Base-by-base conservation (phyloP, 2,113 vertebrate species). In the Hoplias malabaricus region DNA sequence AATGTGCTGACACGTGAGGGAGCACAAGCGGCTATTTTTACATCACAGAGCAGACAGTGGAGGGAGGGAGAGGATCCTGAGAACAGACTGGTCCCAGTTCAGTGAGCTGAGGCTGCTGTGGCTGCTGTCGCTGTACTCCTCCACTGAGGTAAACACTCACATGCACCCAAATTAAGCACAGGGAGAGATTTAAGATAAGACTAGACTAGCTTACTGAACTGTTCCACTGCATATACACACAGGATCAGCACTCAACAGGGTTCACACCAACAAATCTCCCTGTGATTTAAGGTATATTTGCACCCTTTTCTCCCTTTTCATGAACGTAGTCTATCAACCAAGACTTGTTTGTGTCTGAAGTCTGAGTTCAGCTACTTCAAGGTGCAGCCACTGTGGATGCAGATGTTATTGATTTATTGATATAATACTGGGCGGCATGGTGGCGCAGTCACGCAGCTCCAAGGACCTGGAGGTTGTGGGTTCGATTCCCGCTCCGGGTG, bases 11-110 rank as follows among this genome's bases (percentile, higher is more conserved):
- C 73, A 83, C 75, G 56, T 40, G 76, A 80, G 65, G 75, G 34
- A 72, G 68, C 77, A 79, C 16, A 23, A 31, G n/a, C n/a, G 16
- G 81, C 61, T 83, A 83, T 83, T 83, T 82, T 79, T 79, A 83
- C 67, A 75, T 73, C 42, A 79, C 68, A 61, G 46, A 69, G 63
- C 75, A 75, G 69, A 76, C 81, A 76, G 63, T 56, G 46, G 74
- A 79, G 75, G 46, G 61, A 67, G 57, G 59, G 57, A n/a, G 76
- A 72, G 23, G 73, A 76, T 79, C 72, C 66, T 65, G 57, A 75
- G 70, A 74, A 29, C 76, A 79, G 43, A 79, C 71, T 71, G 77
- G 63, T 71, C 67, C 72, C 67, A 82, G 72, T 71, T 82, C 81
- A 82, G 68, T 50, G 42, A 71, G 40, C 81, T 72, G 67, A 61